Evolutionary conservation across 2,113 vertebrate species (phyloP), one percentile per base, ranked within the genome.

Genomic region (Diadophis punctatus): DNA sequence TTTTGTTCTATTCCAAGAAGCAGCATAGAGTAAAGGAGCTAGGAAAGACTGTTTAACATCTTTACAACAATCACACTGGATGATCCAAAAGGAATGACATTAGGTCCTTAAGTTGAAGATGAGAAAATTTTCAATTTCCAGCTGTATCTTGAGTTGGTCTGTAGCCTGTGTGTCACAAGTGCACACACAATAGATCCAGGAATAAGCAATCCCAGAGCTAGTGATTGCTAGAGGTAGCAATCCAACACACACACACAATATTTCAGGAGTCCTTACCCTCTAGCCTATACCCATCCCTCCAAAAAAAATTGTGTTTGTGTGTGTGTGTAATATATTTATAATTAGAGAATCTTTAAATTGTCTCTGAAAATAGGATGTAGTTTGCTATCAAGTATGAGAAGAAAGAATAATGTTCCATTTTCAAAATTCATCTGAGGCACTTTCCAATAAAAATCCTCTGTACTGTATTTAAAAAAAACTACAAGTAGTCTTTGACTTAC

Each of bases 281-380:
- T 39, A n/a, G n/a, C 34, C 18, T 74, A 74, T 3, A 74, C 1
- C n/a, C n/a, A 8, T 39, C 5, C 30, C 68, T 34, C 16, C 14
- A 7, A 34, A 39, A 74, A 74, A 34, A n/a, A n/a, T n/a, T n/a
- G 3, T 34, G 60, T 68, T 34, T 74, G 68, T n/a, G 27, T 63
- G 1, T 12, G 12, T 68, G 63, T 16, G 22, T 27, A 88, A 93
- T 63, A 86, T 93, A 55, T 34, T n/a, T 48, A 92, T 23, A 4
- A 7, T 25, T 25, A 90, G 27, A 18, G n/a, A 14, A 0, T 0
- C 16, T 92, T 94, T 85, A 90, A 0, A 91, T 55, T 27, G 27
- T 92, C 87, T 89, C 88, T 23, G 43, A 88, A 94, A 95, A 90
- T 18, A 58, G 91, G 60, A 94, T 87, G 25, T 53, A 91, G 43